Conservation (phyloP, 37 sponge, comb jelly and placozoan genomes). For the Chondrosia reniformis region DNA sequence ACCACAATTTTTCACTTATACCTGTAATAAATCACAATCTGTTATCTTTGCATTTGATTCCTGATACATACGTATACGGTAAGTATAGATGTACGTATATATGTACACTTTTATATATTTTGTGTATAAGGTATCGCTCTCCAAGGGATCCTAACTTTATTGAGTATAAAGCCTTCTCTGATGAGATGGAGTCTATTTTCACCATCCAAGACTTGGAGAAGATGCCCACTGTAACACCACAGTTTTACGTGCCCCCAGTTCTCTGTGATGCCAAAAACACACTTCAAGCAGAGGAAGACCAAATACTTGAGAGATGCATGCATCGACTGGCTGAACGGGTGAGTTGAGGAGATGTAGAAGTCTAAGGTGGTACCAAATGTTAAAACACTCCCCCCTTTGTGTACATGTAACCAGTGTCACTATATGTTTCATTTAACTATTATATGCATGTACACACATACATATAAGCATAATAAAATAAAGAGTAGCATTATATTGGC, state of each 20-base stretch:
- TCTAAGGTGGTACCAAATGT: neutral
- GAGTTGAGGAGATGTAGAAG: too few species aligned
- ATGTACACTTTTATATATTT: too few species aligned
- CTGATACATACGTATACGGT: too few species aligned
- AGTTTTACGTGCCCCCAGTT: constrained; percentile 29
- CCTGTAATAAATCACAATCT: too few species aligned
- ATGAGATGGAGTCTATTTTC: constrained; percentile 83
- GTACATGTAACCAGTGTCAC: neutral
- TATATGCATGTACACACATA: neutral
- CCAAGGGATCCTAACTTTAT: constrained; percentile 37
- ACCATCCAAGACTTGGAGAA: constrained; percentile 77
- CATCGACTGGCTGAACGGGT: constrained; percentile 67
- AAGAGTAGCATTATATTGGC: neutral
- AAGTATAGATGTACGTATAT: too few species aligned
- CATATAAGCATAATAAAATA: neutral
- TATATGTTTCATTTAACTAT: neutral
- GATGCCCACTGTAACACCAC: constrained; percentile 49
- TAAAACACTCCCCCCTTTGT: neutral
- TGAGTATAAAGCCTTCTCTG: constrained; percentile 66
- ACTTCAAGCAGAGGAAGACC: constrained; percentile 47
- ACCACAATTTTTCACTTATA: too few species aligned
- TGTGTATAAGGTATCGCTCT: constrained; percentile 47
- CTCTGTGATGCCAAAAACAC: constrained; percentile 3
- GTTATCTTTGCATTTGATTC: too few species aligned
- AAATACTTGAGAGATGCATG: constrained; percentile 38